Evolutionary conservation across 2,888 invertebrate genomes (phyloP).

Genomic region (Pollenia amentaria): DNA sequence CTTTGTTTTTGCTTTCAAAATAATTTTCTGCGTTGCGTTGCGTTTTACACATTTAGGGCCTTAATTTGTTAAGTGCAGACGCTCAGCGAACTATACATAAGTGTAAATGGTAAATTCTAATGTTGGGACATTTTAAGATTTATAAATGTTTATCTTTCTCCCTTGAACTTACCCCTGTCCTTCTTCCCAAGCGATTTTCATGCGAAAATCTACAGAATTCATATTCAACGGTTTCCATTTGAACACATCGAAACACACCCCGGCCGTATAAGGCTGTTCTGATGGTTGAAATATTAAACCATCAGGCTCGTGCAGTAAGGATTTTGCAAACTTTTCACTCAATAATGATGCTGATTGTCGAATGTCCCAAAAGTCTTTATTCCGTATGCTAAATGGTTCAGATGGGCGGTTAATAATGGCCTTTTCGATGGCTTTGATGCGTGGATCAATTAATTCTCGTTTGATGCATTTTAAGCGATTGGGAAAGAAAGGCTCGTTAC

Average conservation of each 20-base stretch:
- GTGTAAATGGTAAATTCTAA: too few relatives aligned
- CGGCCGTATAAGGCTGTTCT: slow-evolving; percentile 93
- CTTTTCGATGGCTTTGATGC: slow-evolving; percentile 91
- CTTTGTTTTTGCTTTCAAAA: too few relatives aligned
- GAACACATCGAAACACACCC: slow-evolving; percentile 92
- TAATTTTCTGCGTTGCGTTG: too few relatives aligned
- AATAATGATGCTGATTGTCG: slow-evolving; percentile 89
- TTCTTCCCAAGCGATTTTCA: slow-evolving; percentile 91
- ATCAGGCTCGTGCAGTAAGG: slow-evolving; percentile 97
- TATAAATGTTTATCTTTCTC: not conserved
- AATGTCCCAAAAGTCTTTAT: slow-evolving; percentile 96
- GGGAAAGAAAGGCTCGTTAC: slow-evolving; percentile 90
- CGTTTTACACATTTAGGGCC: too few relatives aligned
- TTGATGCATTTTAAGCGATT: slow-evolving; percentile 91
- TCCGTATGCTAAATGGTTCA: slow-evolving; percentile 96
- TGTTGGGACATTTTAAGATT: too few relatives aligned
- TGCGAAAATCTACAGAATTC: slow-evolving; percentile 98
- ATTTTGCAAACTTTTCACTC: slow-evolving; percentile 93
- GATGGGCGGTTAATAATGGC: slow-evolving; percentile 90
- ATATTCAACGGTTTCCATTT: slow-evolving; percentile 98
- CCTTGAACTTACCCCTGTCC: slow-evolving; percentile 88
- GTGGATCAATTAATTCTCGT: slow-evolving; percentile 87
- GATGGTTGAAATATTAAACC: slow-evolving; percentile 99
- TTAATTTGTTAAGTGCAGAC: too few relatives aligned
- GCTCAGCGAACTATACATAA: too few relatives aligned